Percentiles rank a stretch among this genome's conserved stretches.
Evolutionary conservation across 2,797 vertebrate species (phyloP).

Genomic region (Sphenodon punctatus): DNA sequence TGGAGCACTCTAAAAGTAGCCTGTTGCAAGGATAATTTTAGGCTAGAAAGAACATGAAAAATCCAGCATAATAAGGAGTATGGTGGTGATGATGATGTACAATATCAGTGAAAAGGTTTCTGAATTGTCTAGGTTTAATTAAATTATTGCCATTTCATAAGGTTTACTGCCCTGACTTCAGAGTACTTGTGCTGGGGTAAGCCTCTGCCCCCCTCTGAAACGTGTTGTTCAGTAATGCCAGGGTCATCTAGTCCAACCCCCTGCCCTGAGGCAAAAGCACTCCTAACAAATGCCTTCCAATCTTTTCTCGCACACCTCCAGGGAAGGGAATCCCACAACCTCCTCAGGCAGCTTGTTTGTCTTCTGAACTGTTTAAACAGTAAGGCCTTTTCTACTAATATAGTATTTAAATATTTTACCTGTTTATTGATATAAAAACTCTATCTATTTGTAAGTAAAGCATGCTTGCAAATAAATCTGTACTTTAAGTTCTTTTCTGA

Average conservation of each 20-base stretch:
- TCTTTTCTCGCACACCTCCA: too few relatives aligned
- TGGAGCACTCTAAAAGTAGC: too few relatives aligned
- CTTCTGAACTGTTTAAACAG: too few relatives aligned
- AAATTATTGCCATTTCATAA: background rate
- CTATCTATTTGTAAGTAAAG: background rate
- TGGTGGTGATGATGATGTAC: background rate
- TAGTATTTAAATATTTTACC: too few relatives aligned
- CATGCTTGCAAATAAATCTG: background rate
- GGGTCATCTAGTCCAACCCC: background rate
- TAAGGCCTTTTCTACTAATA: too few relatives aligned
- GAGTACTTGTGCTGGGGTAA: too few relatives aligned
- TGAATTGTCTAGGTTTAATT: background rate
- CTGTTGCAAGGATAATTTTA: background rate
- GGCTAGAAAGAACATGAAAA: background rate
- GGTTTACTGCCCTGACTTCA: too few relatives aligned
- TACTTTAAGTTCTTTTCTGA: background rate
- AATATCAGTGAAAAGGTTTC: background rate
- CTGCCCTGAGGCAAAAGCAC: too few relatives aligned
- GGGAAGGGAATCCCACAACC: too few relatives aligned
- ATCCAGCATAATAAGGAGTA: background rate
- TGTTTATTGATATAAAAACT: background rate
- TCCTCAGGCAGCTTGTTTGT: too few relatives aligned
- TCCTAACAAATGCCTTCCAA: too few relatives aligned
- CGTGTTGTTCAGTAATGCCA: background rate
- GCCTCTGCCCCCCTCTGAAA: too few relatives aligned